Evolutionary conservation across 92 coral and sea anemone genomes (phyloP).

Genomic region (Palythoa grandiflora): DNA sequence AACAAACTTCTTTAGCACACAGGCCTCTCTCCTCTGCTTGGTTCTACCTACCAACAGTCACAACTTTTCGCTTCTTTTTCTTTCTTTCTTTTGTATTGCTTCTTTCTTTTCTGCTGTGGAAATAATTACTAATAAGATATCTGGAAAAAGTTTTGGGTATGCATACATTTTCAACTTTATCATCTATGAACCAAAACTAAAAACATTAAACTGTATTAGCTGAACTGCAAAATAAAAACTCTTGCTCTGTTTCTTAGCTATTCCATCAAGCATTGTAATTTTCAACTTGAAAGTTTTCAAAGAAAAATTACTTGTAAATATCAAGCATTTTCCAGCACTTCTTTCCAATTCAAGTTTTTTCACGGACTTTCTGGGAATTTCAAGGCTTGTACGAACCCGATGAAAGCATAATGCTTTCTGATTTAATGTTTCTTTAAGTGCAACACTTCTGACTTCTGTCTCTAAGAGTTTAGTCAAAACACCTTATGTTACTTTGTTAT

Average conservation of each 20-base stretch:
- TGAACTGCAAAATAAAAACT: too few species aligned
- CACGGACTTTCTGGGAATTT: background rate
- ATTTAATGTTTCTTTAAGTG: background rate
- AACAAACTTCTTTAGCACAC: background rate
- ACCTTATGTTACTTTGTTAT: background rate
- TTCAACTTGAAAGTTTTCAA: background rate
- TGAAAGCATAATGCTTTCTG: background rate
- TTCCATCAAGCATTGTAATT: too few species aligned
- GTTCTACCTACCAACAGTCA: slow-evolving; percentile 85
- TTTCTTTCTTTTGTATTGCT: slow-evolving; percentile 61
- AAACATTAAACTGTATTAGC: too few species aligned
- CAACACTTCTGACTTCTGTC: background rate
- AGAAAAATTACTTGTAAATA: too few species aligned
- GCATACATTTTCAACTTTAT: too few species aligned
- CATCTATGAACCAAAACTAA: too few species aligned
- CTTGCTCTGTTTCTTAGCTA: too few species aligned
- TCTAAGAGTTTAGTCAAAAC: background rate
- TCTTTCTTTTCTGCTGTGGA: slow-evolving; percentile 62
- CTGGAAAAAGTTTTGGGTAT: background rate
- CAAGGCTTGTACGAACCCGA: background rate
- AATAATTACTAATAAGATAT: background rate
- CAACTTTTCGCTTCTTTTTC: slow-evolving; percentile 86
- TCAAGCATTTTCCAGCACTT: too few species aligned
- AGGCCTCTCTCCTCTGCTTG: background rate
- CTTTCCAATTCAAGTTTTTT: too few species aligned